These are phyloP conservation scores for Xestoiulus laeticollis DNA, from an alignment of 2,888 invertebrate genomes.

Conservation along the genomic window DNA sequence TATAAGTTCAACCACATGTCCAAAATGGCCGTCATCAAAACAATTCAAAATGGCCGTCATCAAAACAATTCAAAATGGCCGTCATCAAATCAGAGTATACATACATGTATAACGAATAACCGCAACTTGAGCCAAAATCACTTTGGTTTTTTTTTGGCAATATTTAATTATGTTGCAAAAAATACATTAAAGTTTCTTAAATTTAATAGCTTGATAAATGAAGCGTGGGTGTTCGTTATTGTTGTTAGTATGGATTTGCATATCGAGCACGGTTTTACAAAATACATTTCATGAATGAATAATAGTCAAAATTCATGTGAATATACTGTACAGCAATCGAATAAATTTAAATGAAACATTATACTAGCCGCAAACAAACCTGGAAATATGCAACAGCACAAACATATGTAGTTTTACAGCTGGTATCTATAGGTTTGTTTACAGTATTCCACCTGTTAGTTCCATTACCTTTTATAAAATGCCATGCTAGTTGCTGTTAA, in stretches of 20 bases:
- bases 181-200: background rate
- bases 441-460: background rate
- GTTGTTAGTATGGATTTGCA: background rate
- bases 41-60: background rate
- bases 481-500: background rate
- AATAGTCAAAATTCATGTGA: background rate
- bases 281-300: background rate
- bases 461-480: background rate
- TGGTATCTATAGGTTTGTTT: background rate
- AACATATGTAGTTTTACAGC: background rate
- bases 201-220: background rate
- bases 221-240: background rate
- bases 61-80: background rate
- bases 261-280: background rate
- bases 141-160: background rate
- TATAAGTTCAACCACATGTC: background rate
- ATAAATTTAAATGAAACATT: background rate
- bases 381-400: background rate
- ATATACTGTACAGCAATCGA: too few species aligned
- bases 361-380: background rate
- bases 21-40: background rate
- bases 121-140: background rate
- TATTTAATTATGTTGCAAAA: slow-evolving; percentile 20
- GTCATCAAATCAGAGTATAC: background rate
- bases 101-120: background rate